phyloP scores from a whole-genome alignment of 1,140 invertebrate genomes.

The Archivesica marissinica region DNA sequence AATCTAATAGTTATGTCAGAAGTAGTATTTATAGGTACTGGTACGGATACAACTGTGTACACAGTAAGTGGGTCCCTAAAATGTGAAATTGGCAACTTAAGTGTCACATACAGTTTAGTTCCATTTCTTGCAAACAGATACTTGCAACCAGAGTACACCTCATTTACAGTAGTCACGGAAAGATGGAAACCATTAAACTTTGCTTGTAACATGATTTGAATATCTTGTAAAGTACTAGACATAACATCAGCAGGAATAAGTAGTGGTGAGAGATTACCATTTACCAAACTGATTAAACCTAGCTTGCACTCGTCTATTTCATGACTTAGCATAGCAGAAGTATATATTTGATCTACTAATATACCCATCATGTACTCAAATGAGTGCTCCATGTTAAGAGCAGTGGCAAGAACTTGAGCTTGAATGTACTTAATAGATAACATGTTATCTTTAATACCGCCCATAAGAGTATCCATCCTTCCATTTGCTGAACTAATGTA shows the following conservation, averaged over 20 bases:
- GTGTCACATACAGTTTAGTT: constrained; percentile 3
- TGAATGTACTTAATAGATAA: constrained; percentile 5
- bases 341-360: constrained; percentile 30
- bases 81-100: constrained; percentile 21
- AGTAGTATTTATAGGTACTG: constrained; percentile 47
- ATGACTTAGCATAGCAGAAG: not conserved
- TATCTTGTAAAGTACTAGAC: constrained; percentile 2
- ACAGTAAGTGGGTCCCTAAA: not conserved
- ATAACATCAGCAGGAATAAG: constrained; percentile 4
- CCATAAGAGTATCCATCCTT: constrained; percentile 32
- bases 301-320: constrained; percentile 39
- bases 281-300: constrained; percentile 7
- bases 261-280: constrained; percentile 39
- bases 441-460: constrained; percentile 29
- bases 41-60: constrained; percentile 18
- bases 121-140: constrained; percentile 39
- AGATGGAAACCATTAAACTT: constrained; percentile 42
- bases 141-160: constrained; percentile 22
- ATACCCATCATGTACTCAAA: not conserved
- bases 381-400: not conserved
- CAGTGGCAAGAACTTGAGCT: not conserved
- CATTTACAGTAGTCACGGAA: not conserved
- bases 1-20: constrained; percentile 44
- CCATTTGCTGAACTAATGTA: constrained; percentile 18
- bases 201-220: constrained; percentile 23